Evolutionary conservation across 2,113 vertebrate genomes (phyloP), one percentile per base, ranked within the genome.

Genomic region (Daubentonia madagascariensis): DNA sequence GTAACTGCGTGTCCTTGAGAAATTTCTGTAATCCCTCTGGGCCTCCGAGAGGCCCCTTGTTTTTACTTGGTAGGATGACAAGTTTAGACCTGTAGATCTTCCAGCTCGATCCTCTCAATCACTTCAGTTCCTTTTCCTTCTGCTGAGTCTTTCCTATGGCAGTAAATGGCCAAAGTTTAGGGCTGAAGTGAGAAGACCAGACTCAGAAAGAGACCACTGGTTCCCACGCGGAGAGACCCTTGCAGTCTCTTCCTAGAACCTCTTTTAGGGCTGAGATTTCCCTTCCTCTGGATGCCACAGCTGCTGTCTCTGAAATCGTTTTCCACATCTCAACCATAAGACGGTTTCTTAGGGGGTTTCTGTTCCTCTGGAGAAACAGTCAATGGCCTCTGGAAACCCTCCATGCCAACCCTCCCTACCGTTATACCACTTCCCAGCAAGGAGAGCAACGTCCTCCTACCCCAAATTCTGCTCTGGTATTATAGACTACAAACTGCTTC

Each of bases 341-440:
- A 40, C 84, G 79, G 25, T 37, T 10, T 30, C 35, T 57, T 11
- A 40, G 37, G 43, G 54, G 20, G 35, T n/a, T 18, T 25, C 3
- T 92, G 45, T 89, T 20, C 57, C 68, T 73, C 13, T 25, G 63
- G 67, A 75, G 68, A 37, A 79, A 73, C 18, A 57, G 45, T 17
- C 40, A 35, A 52, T 0, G 17, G 43, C 30, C 32, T 32, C 40
- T 0, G 0, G 63, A 68, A 28, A 7, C 37, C 14, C 20, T 1
- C 18, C 1, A 1, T 0, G 13, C 1, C 23, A 61, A 28, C 7
- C 23, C 40, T 67, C 13, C 32, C 48, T 67, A 14, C 32, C 63
- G 37, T 16, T 28, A 63, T 0, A 17, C 8, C 5, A 43, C 12
- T 48, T 85, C 50, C 23, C 40, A 80, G 70, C 20, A 40, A 89